Conservation (phyloP, 2,113 vertebrate species). For the Xenopus tropicalis region DNA sequence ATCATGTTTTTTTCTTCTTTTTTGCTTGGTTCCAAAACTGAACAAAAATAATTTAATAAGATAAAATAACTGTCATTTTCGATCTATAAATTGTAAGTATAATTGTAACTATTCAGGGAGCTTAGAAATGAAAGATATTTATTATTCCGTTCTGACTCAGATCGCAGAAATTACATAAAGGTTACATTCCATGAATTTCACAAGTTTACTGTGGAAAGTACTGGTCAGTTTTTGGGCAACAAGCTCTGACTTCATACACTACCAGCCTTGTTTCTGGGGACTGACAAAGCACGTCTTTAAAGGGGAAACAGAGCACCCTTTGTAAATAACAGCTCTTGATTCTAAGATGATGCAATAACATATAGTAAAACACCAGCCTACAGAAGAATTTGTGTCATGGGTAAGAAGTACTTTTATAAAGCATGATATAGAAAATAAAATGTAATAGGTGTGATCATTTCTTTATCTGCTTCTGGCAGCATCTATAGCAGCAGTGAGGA, state of each 20-base stretch:
- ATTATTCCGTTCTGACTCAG: slow-evolving; percentile 35
- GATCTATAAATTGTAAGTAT: too few species aligned
- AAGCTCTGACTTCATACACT: slow-evolving; percentile 59
- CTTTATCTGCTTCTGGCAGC: too few species aligned
- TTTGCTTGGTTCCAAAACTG: too few species aligned
- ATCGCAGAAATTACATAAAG: slow-evolving; percentile 45
- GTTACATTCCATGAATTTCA: slow-evolving; percentile 48
- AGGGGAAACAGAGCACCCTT: slow-evolving; percentile 73
- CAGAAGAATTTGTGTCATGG: slow-evolving; percentile 16
- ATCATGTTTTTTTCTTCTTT: too few species aligned
- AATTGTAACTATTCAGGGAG: neutral
- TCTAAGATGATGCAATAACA: slow-evolving; percentile 65
- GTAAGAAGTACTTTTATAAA: neutral
- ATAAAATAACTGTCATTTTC: too few species aligned
- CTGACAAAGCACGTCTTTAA: slow-evolving; percentile 76
- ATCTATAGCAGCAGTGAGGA: too few species aligned
- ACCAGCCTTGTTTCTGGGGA: slow-evolving; percentile 65
- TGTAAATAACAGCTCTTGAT: slow-evolving; percentile 79
- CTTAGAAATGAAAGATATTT: neutral
- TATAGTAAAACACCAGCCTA: slow-evolving; percentile 22
- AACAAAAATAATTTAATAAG: too few species aligned
- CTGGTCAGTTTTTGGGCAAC: slow-evolving; percentile 51
- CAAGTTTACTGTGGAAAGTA: slow-evolving; percentile 51
- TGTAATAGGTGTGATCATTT: too few species aligned
- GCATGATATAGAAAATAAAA: neutral